These are phyloP conservation scores for Hipparchia semele DNA, from an alignment of 2,888 invertebrate genomes.

Conservation along the genomic window DNA sequence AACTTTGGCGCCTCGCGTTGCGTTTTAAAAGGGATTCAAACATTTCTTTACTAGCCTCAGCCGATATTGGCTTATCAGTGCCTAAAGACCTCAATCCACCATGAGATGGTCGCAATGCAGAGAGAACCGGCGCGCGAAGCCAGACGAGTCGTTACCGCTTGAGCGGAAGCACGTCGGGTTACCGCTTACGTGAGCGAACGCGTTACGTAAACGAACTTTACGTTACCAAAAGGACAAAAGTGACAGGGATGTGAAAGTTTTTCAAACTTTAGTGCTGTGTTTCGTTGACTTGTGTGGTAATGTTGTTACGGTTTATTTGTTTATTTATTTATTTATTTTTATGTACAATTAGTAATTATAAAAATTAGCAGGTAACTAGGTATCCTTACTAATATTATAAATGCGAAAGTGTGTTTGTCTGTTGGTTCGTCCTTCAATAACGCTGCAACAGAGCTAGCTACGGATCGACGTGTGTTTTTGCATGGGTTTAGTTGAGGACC, in stretches of 20 bases:
- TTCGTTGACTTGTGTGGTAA: slow-evolving; percentile 23
- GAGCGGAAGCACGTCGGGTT: slow-evolving; percentile 63
- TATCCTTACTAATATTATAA: too few species aligned
- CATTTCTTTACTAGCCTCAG: not conserved
- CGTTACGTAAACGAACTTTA: slow-evolving; percentile 35
- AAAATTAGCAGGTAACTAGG: too few species aligned
- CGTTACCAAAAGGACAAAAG: not conserved
- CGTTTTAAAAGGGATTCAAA: not conserved
- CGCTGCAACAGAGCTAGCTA: too few species aligned
- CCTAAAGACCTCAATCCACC: slow-evolving; percentile 15
- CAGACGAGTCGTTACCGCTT: slow-evolving; percentile 73
- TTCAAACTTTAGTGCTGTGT: slow-evolving; percentile 21
- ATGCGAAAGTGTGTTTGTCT: too few species aligned
- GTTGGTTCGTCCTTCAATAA: too few species aligned
- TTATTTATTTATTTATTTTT: not conserved
- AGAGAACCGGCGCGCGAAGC: slow-evolving; percentile 60
- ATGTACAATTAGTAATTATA: too few species aligned
- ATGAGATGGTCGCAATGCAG: slow-evolving; percentile 71
- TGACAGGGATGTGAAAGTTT: slow-evolving; percentile 25
- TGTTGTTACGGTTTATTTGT: not conserved
- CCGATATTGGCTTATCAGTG: slow-evolving; percentile 29
- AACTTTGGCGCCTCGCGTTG: too few species aligned
- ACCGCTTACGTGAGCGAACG: slow-evolving; percentile 5
- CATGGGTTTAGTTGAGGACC: too few species aligned
- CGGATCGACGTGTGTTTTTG: too few species aligned